These are phyloP conservation scores for Lasioglossum calceatum DNA, from an alignment of 2,888 invertebrate genomes.

Conservation along the genomic window DNA sequence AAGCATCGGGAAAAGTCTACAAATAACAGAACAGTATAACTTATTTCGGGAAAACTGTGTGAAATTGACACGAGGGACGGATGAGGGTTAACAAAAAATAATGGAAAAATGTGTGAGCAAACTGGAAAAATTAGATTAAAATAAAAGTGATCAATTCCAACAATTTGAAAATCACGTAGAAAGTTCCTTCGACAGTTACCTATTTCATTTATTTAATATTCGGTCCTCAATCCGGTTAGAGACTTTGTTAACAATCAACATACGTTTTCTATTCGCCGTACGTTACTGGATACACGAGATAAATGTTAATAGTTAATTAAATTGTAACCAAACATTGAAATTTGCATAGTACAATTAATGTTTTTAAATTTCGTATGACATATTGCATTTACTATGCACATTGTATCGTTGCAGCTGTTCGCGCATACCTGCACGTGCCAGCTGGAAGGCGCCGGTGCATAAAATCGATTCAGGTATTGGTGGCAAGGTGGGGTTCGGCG, in stretches of 20 bases:
- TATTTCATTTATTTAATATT: neutral
- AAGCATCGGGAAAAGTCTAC: too few relatives aligned
- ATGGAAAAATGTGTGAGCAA: neutral
- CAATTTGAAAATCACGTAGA: neutral
- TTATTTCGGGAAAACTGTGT: too few relatives aligned
- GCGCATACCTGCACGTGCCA: neutral
- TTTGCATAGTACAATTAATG: neutral
- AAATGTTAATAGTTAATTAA: neutral
- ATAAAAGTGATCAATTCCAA: neutral
- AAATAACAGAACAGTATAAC: too few relatives aligned
- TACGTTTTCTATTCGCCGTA: neutral
- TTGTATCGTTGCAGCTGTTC: neutral
- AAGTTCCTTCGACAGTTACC: neutral
- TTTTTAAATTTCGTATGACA: neutral
- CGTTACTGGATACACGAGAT: neutral
- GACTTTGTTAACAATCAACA: neutral
- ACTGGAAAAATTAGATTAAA: neutral
- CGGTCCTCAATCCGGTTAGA: neutral
- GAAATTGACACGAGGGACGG: too few relatives aligned
- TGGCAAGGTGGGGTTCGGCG: slow-evolving; percentile 1
- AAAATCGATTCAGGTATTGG: neutral
- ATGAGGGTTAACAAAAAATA: too few relatives aligned
- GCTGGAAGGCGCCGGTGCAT: neutral
- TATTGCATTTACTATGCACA: neutral
- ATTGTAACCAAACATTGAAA: neutral